Conservation (phyloP, 2,797 vertebrate species). For the Meriones psammophilus region DNA sequence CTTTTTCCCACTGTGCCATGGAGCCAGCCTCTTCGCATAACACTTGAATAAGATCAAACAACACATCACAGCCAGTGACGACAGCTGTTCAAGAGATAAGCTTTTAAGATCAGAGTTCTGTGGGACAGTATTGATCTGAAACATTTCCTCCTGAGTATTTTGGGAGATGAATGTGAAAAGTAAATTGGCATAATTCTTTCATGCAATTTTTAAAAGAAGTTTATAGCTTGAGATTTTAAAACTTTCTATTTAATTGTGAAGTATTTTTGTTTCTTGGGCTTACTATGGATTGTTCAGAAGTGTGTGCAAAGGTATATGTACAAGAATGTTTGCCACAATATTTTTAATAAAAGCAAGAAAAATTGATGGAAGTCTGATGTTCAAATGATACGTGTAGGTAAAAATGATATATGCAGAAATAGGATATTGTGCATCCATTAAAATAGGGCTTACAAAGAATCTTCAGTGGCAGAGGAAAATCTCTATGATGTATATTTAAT, state of each 20-base stretch:
- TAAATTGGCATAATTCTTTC: not conserved
- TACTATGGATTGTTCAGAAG: not conserved
- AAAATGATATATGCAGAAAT: slow-evolving; percentile 21
- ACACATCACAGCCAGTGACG: not conserved
- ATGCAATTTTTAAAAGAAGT: not conserved
- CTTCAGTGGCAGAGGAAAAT: not conserved
- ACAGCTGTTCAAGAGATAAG: not conserved
- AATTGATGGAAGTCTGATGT: not conserved
- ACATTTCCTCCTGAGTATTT: not conserved
- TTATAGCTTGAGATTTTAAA: not conserved
- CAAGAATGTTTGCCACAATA: not conserved
- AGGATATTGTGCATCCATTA: not conserved
- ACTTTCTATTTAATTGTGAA: not conserved
- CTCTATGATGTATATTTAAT: not conserved
- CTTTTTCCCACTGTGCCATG: not conserved
- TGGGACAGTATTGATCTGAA: not conserved
- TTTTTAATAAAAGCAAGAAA: slow-evolving; percentile 25
- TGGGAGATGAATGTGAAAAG: slow-evolving; percentile 16
- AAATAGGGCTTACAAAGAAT: slow-evolving; percentile 24
- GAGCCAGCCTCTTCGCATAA: not conserved
- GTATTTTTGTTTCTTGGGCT: not conserved
- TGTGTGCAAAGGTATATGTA: not conserved
- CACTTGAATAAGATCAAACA: not conserved
- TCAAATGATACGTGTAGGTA: not conserved
- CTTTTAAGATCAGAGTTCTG: not conserved